phyloP scores from a whole-genome alignment of 2,113 vertebrate species.

The Odobenus rosmarus region DNA sequence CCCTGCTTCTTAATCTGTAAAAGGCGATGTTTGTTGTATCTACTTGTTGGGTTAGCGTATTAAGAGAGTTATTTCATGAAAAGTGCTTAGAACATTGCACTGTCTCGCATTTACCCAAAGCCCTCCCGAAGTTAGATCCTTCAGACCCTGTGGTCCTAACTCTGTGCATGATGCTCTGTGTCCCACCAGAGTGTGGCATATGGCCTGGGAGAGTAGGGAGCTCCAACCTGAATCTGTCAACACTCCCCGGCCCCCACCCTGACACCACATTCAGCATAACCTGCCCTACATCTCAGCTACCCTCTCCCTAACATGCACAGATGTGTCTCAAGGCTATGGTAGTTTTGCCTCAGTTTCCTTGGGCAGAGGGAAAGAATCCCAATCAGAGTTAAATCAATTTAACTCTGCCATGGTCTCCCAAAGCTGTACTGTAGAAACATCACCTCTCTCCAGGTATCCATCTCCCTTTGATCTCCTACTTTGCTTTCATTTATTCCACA shows the following conservation, averaged over 20 bases:
- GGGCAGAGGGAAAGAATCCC: too few species aligned
- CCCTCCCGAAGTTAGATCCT: fast-evolving
- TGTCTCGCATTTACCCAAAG: background rate
- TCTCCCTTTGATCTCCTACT: background rate
- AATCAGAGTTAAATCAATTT: background rate
- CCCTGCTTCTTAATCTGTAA: background rate
- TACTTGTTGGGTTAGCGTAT: background rate
- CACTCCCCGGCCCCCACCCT: fast-evolving
- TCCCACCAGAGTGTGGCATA: fast-evolving
- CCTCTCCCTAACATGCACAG: background rate
- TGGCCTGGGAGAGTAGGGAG: background rate
- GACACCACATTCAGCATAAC: fast-evolving
- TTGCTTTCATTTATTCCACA: background rate
- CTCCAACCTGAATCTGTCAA: background rate
- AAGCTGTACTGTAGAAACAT: background rate
- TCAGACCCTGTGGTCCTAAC: background rate
- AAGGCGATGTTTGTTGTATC: fast-evolving
- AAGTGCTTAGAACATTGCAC: background rate
- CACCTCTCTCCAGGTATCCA: fast-evolving
- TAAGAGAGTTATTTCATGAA: background rate
- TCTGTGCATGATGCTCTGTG: fast-evolving
- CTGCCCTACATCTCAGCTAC: fast-evolving
- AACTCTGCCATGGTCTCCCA: background rate
- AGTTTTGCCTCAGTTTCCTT: background rate
- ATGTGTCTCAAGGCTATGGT: background rate